Evolutionary conservation across 2,888 invertebrate species (phyloP).

Genomic region (Bembecia ichneumoniformis): DNA sequence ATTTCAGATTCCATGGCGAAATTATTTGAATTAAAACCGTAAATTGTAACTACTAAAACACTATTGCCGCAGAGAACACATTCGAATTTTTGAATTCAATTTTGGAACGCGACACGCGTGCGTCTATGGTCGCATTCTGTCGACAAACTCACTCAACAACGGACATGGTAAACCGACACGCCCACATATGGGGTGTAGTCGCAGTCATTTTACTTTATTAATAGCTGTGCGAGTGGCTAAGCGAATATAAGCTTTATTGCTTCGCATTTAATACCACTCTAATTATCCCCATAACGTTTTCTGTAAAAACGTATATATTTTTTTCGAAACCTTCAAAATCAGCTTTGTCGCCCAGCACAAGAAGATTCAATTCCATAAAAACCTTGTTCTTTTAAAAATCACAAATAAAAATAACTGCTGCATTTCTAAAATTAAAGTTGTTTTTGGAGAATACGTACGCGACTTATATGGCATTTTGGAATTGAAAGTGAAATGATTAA

Average conservation of each 20-base stretch:
- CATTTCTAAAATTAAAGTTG: no score
- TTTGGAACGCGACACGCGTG: slow-evolving; percentile 24
- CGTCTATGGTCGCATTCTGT: slow-evolving; percentile 31
- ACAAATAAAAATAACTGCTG: no score
- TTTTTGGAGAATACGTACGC: no score
- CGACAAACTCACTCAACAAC: slow-evolving; percentile 32
- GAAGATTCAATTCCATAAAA: no score
- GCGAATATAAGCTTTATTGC: slow-evolving; percentile 61
- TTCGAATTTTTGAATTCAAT: neutral
- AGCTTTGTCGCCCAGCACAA: no score
- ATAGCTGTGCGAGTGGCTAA: slow-evolving; percentile 31
- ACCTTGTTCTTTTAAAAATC: no score
- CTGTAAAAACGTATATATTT: neutral
- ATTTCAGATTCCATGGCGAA: slow-evolving; percentile 45
- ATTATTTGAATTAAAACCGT: neutral
- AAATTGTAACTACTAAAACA: neutral
- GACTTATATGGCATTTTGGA: slow-evolving; percentile 10
- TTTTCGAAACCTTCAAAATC: no score
- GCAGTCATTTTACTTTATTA: slow-evolving; percentile 56
- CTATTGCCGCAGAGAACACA: neutral
- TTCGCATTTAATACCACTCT: slow-evolving; percentile 35
- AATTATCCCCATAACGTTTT: slow-evolving; percentile 23
- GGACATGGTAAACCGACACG: slow-evolving; percentile 36
- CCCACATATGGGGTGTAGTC: slow-evolving; percentile 66
- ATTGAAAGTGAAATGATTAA: slow-evolving; percentile 32